phyloP scores from a whole-genome alignment of 2,113 vertebrate genomes.

The Eulemur rufifrons region DNA sequence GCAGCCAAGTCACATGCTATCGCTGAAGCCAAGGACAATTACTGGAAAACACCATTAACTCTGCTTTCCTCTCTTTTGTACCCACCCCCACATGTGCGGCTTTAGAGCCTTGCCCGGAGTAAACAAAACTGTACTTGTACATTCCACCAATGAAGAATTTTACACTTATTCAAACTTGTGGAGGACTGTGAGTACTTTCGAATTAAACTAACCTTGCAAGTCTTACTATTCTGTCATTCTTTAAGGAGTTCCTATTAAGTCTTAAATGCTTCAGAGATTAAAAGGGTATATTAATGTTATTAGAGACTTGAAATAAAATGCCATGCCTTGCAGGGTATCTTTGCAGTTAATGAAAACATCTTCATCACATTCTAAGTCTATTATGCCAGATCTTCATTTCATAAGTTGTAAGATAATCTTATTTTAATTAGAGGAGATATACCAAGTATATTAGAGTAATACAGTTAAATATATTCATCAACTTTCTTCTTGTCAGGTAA shows the following conservation, averaged over 20 bases:
- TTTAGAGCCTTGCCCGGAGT: background rate
- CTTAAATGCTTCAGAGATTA: conserved; percentile 87
- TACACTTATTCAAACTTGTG: conserved; percentile 58
- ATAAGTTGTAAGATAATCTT: conserved; percentile 82
- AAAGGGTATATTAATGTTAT: conserved; percentile 88
- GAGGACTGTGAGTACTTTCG: conserved; percentile 61
- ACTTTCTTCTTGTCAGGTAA: conserved; percentile 62
- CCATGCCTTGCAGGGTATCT: conserved; percentile 86
- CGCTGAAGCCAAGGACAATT: background rate
- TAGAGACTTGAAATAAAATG: conserved; percentile 86
- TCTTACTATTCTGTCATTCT: conserved; percentile 81
- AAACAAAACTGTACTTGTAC: background rate
- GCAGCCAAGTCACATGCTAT: background rate
- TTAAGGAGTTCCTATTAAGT: conserved; percentile 85
- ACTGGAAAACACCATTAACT: background rate
- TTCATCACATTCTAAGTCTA: conserved; percentile 86
- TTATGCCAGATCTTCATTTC: conserved; percentile 84
- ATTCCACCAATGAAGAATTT: conserved; percentile 47
- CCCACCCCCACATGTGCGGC: background rate
- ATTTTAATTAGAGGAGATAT: conserved; percentile 86
- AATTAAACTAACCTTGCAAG: conserved; percentile 77
- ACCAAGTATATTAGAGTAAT: conserved; percentile 80
- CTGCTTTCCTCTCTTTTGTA: background rate
- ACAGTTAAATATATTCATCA: conserved; percentile 76
- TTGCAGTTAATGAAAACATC: conserved; percentile 87